Evolutionary conservation across 2,797 vertebrate genomes (phyloP).

Genomic region (Gephyroberyx darwinii): DNA sequence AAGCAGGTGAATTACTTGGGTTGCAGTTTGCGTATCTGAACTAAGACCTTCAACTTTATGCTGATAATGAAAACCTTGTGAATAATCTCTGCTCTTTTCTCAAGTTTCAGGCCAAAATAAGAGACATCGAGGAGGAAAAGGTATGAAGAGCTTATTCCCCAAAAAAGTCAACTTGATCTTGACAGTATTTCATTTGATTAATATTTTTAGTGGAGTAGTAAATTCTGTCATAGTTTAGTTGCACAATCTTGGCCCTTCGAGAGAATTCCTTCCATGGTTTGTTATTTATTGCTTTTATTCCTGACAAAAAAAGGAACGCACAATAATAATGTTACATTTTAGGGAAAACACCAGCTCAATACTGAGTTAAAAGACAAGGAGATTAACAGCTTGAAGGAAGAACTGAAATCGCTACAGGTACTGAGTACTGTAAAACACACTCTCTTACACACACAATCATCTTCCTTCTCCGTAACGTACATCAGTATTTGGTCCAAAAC

Average conservation of each 20-base stretch:
- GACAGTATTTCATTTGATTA: slow-evolving; percentile 44
- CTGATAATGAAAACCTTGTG: slow-evolving; percentile 13
- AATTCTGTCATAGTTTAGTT: slow-evolving; percentile 43
- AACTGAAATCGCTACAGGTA: slow-evolving; percentile 93
- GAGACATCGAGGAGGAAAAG: slow-evolving; percentile 90
- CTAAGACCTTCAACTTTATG: slow-evolving; percentile 9
- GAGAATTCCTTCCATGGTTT: slow-evolving; percentile 48
- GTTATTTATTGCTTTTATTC: slow-evolving; percentile 54
- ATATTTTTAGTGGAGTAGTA: slow-evolving; percentile 45
- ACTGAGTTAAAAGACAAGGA: slow-evolving; percentile 93
- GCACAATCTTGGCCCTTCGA: slow-evolving; percentile 35
- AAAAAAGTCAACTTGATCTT: slow-evolving; percentile 14
- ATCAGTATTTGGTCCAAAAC: not conserved
- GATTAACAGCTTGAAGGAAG: slow-evolving; percentile 90
- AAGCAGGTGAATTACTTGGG: slow-evolving; percentile 84
- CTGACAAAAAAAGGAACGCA: slow-evolving; percentile 1
- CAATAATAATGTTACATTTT: slow-evolving; percentile 69
- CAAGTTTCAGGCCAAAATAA: slow-evolving; percentile 89
- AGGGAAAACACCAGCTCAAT: slow-evolving; percentile 89
- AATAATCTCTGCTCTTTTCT: slow-evolving; percentile 29
- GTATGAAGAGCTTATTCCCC: slow-evolving; percentile 74
- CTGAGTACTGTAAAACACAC: slow-evolving; percentile 10
- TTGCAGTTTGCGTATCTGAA: slow-evolving; percentile 12
- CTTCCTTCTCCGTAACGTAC: not conserved
- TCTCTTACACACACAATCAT: slow-evolving; percentile 5